These are phyloP conservation scores for Vireo griseus DNA, from an alignment of 2,797 vertebrate genomes.

Conservation along the genomic window DNA sequence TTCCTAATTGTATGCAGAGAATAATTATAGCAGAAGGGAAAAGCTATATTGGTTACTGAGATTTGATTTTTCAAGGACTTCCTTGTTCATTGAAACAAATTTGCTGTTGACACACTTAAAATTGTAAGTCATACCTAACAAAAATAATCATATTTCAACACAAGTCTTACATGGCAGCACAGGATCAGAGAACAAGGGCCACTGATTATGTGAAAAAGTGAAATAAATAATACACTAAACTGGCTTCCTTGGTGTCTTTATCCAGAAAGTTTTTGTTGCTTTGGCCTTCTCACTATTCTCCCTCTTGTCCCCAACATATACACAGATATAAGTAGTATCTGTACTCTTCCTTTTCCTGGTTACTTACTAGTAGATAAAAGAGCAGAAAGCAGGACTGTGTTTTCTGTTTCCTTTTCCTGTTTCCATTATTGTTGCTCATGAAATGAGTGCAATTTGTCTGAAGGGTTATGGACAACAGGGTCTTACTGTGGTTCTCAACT, in stretches of 20 bases:
- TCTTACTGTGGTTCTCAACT: background rate
- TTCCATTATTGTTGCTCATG: background rate
- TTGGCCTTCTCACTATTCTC: background rate
- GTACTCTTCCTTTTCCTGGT: background rate
- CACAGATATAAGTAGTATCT: fast-evolving
- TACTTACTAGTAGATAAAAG: background rate
- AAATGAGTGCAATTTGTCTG: background rate
- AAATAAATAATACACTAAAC: background rate
- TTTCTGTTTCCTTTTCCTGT: background rate
- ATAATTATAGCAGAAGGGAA: background rate
- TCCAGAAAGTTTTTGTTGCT: background rate
- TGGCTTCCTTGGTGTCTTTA: background rate
- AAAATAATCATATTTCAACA: background rate
- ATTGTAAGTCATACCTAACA: background rate
- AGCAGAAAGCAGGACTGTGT: background rate
- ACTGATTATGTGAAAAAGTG: background rate
- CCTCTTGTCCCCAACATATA: fast-evolving
- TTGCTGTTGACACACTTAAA: background rate
- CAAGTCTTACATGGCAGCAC: background rate
- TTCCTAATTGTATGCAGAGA: background rate
- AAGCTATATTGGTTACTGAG: background rate
- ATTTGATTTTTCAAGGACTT: background rate
- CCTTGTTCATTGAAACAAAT: background rate
- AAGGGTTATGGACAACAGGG: background rate
- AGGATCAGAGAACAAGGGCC: background rate